Evolutionary conservation across 2,113 vertebrate species (phyloP).

Genomic region (Kryptolebias marmoratus): DNA sequence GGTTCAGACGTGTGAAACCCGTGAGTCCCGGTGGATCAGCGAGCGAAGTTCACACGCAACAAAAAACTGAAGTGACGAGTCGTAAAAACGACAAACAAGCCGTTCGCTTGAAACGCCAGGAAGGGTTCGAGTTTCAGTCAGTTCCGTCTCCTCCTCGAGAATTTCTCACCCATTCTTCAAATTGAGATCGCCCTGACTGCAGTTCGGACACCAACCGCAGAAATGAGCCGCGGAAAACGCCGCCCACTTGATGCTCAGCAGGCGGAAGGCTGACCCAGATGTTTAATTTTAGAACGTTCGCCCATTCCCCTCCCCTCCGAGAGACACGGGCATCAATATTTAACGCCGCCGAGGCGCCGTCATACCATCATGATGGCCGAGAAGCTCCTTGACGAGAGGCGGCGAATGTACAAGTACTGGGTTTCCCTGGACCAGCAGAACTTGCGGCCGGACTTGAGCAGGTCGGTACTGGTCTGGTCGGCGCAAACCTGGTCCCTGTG

Average conservation of each 20-base stretch:
- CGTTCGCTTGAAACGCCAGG: too few species aligned
- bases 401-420: conserved; percentile 73
- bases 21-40: too few species aligned
- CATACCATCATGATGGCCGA: conserved; percentile 76
- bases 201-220: too few species aligned
- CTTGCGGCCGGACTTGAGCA: conserved; percentile 66
- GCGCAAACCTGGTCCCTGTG: conserved; percentile 72
- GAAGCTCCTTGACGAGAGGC: conserved; percentile 74
- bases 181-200: too few species aligned
- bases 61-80: too few species aligned
- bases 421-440: conserved; percentile 78
- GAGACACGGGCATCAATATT: not conserved
- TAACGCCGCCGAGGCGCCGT: not conserved
- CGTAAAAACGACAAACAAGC: too few species aligned
- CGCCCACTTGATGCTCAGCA: not conserved
- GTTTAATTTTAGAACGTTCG: not conserved
- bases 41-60: too few species aligned
- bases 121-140: too few species aligned
- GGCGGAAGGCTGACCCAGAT: not conserved
- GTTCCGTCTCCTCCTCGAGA: too few species aligned
- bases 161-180: too few species aligned
- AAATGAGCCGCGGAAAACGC: not conserved
- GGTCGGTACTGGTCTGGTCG: conserved; percentile 71
- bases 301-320: not conserved
- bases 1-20: too few species aligned